phyloP scores from a whole-genome alignment of 1,140 invertebrate species.

The Octopus bimaculoides region DNA sequence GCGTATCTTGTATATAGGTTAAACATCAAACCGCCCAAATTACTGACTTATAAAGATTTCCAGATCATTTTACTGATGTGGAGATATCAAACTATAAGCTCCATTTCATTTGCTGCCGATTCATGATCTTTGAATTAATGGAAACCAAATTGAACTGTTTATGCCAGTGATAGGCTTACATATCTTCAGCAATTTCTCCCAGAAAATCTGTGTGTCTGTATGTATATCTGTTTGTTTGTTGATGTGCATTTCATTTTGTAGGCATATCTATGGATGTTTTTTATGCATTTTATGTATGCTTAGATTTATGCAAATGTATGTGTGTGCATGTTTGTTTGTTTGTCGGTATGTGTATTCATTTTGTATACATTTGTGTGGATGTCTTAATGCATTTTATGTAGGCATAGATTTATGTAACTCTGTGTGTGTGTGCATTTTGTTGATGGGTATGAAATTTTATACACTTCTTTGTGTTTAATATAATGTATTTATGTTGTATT shows the following conservation, averaged over 20 bases:
- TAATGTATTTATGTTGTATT: neutral
- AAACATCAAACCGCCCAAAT: too few species aligned
- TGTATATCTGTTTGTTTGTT: neutral
- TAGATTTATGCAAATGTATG: neutral
- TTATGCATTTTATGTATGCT: neutral
- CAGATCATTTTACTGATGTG: too few species aligned
- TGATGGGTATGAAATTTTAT: neutral
- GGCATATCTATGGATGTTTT: neutral
- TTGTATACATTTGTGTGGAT: neutral
- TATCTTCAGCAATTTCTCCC: too few species aligned
- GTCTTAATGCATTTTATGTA: neutral
- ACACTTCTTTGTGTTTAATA: neutral
- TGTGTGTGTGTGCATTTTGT: neutral
- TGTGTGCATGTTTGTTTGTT: neutral
- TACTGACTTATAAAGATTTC: too few species aligned
- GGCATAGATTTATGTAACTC: neutral
- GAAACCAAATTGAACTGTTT: too few species aligned
- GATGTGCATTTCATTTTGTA: neutral
- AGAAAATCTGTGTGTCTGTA: neutral
- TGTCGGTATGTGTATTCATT: neutral
- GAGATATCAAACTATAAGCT: too few species aligned
- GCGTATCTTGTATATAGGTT: too few species aligned
- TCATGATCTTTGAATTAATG: too few species aligned
- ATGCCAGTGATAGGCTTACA: too few species aligned
- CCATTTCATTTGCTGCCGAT: too few species aligned